Base-by-base conservation (phyloP, 1,140 invertebrate species). In the Drosophila simulans region DNA sequence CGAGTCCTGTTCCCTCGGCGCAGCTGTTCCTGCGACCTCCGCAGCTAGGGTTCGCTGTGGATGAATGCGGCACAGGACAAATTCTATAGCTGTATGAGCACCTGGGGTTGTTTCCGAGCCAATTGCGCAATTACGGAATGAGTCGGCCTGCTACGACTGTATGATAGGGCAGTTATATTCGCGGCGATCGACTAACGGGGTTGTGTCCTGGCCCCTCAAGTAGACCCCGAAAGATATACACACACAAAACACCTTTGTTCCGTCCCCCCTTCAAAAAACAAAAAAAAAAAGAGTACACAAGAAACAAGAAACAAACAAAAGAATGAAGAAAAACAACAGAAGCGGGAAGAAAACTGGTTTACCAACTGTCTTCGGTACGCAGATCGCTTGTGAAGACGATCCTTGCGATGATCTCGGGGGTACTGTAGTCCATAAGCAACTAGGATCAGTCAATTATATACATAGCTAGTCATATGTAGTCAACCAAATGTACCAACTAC, bases 91-190 rank as follows among this genome's bases (percentile, higher is more conserved):
- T 13, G 37, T 51, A 35, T 13, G 3, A 17, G 8, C 15, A 34
- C 51, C 37, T 64, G 60, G 82, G 82, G 81, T 88, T 55, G 83
- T 84, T 82, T 83, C 3, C 56, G 64, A 77, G 72, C 71, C 84
- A 89, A 88, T 88, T 88, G 84, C 80, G 84, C 83, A 88, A 89
- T 86, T 86, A 77, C 70, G 69, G 52, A 59, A 53, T 46, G 63
- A 77, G 42, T 49, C 20, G 20, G 20, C 2, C 20, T 22, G 20
- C 20, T 22, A 22, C 20, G 20, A 22, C 54, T 40, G 37, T 54
- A 68, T 52, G 45, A 83, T 58, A 49, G 75, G 68, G 65, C 76
- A 86, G 46, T 60, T 77, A 66, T 80, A 40, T 64, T 77, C 40
- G 76, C 76, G 54, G 42, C 66, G 71, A 60, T 74, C 71, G 60